Evolutionary conservation across 2,888 invertebrate genomes (phyloP), one percentile per base, ranked within the genome.

Genomic region (Netelia melanura): DNA sequence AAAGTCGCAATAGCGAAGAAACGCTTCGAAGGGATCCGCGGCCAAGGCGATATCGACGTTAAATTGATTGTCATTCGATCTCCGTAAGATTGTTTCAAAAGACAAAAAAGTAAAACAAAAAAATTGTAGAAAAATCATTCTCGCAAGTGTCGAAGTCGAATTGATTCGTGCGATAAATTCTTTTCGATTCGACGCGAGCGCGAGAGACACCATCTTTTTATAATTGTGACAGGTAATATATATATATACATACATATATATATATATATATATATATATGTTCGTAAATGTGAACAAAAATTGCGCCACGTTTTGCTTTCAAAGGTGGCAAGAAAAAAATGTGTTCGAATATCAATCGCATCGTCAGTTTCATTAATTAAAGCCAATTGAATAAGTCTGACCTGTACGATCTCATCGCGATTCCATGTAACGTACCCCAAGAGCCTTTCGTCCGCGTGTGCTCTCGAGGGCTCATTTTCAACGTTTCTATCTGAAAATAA

Each of bases 291-390:
- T 10, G 9, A 21, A 21, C 58, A 58, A 3, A 21, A 58, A 58
- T 58, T 38, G 38, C 30, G 5, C 23, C 9, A 44, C 72, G 61
- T 17, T 25, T 8, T 30, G 56, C 58, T 70, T 52, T 9, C 21
- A 70, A 54, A 52, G 5, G 25, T 25, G 14, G 48, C 14, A 67
- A 48, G 65, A 67, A 78, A 82, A 82, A 81, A 84, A 86, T 85
- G 85, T 86, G 84, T 87, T 86, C 87, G 86, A 87, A 78, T 56
- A 82, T 48, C 74, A 85, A 83, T 74, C 61, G 65, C 70, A 65
- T 81, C 64, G 72, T 62, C 64, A 76, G 56, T 76, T 76, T 61
- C 64, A 82, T 75, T 58, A 84, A 77, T 83, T 58, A 74, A 76
- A 80, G 76, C 72, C 71, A 81, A 76, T 74, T 80, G 62, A 79